Base-by-base conservation (phyloP, 2,888 invertebrate species). In the Drosophila multiciliata region DNA sequence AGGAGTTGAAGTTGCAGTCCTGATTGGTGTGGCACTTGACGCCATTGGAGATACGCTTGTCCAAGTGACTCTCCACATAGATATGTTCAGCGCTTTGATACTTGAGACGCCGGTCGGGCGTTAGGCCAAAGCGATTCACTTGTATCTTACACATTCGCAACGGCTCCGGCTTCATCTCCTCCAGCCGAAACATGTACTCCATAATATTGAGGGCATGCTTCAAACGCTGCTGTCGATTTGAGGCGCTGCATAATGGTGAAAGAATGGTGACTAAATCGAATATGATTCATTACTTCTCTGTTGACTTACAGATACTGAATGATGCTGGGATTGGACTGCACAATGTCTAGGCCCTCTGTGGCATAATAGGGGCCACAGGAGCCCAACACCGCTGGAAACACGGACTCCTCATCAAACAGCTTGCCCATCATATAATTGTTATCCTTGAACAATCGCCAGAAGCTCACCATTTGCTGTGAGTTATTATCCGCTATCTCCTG, bases 361-460 rank as follows among this genome's bases (percentile, higher is more conserved):
- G 92, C 92, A 78, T 92, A 92, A 72, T 91, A 92, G 9, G 92
- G 92, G 3, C 92, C 93, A 52, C 93, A 93, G 6, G 92, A 91
- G 4, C 92, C 92, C 15, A 92, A 57, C 3, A 93, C 91, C 0
- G 91, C 89, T 15, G 93, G 93, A 68, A 93, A 93, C 7, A 93
- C 72, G 15, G 90, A 91, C 48, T 93, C 93, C 59, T 93, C 93
- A 66, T 93, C 93, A 61, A 91, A 93, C 0, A 93, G 81, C 67
- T 93, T 93, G 54, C 92, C 90, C 91, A 93, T 92, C 92, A 93
- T 91, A 52, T 92, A 93, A 65, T 92, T 92, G 75, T 93, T 92
- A 73, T 93, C 92, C 63, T 91, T 92, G 67, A 92, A 93, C 58
- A 93, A 71, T 2, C 92, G 77, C 92, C 92, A 93, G 49, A 92